These are phyloP conservation scores for Dinothrombium tinctorium DNA, from an alignment of 1,140 invertebrate genomes.

Conservation along the genomic window DNA sequence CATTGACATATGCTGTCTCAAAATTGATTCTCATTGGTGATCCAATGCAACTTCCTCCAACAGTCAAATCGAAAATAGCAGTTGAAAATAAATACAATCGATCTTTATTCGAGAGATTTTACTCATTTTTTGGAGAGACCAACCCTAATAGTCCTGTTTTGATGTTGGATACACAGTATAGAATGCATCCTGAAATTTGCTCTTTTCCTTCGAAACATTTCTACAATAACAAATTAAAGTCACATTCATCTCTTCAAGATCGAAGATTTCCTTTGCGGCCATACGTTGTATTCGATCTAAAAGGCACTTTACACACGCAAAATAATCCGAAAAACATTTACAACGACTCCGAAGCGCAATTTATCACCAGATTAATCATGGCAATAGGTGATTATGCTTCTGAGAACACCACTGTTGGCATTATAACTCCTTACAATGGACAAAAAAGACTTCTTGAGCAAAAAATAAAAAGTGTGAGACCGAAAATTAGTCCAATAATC, in stretches of 20 bases:
- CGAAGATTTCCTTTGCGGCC: slow-evolving; percentile 21
- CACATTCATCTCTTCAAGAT: slow-evolving; percentile 18
- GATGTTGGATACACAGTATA: slow-evolving; percentile 47
- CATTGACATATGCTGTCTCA: slow-evolving; percentile 40
- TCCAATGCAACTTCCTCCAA: slow-evolving; percentile 57
- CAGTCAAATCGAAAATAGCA: slow-evolving; percentile 41
- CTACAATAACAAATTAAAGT: slow-evolving; percentile 36
- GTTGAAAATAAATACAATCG: slow-evolving; percentile 7
- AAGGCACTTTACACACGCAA: slow-evolving; percentile 11
- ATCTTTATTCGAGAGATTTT: slow-evolving; percentile 26
- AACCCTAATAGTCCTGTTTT: slow-evolving; percentile 20
- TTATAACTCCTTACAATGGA: slow-evolving; percentile 48
- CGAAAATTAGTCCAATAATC: slow-evolving; percentile 33
- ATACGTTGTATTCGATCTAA: slow-evolving; percentile 29
- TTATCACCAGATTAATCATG: slow-evolving; percentile 27
- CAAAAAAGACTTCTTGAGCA: slow-evolving; percentile 29
- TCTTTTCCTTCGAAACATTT: slow-evolving; percentile 49
- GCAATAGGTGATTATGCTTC: slow-evolving; percentile 21
- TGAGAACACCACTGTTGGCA: slow-evolving; percentile 19
- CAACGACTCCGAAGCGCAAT: slow-evolving; percentile 22
- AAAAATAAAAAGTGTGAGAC: slow-evolving; percentile 2
- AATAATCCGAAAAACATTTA: slow-evolving; percentile 14
- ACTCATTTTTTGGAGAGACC: slow-evolving; percentile 8
- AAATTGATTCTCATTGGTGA: slow-evolving; percentile 68
- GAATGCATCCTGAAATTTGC: slow-evolving; percentile 58